Base-by-base conservation (phyloP, 2,888 invertebrate species). In the Lathronympha strigana region DNA sequence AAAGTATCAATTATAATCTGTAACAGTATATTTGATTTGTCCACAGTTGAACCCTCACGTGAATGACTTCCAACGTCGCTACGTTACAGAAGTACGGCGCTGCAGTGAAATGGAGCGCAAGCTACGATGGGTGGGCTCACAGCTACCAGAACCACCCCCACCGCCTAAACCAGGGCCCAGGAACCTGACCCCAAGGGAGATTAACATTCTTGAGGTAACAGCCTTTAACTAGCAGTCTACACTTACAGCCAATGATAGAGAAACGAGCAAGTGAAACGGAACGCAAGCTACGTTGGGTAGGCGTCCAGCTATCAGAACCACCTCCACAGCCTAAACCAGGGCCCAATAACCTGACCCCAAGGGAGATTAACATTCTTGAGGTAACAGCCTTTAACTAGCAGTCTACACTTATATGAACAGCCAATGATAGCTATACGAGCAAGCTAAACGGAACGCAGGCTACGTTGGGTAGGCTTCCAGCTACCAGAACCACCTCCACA, bases 181-280 rank as follows among this genome's bases (percentile, higher is more conserved):
- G 45, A 80, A 82, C 50, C 78, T 90, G 9, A 87, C 81, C 23
- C 90, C 90, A 0, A 69, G 92, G 19, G 91, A 91, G 69, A 92
- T 92, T 54, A 92, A 90, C 61, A 88, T 91, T 71, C 75, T 91
- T 23, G 92, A 91, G 84, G 43, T 40, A 40, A 8, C 36, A n/a
- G n/a, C n/a, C n/a, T n/a, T n/a, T n/a, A n/a, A n/a, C n/a, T n/a
- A n/a, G n/a, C n/a, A n/a, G n/a, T n/a, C n/a, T n/a, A n/a, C n/a
- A n/a, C n/a, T n/a, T n/a, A n/a, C n/a, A n/a, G n/a, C n/a, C n/a
- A n/a, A n/a, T n/a, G n/a, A n/a, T n/a, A n/a, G n/a, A n/a, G n/a
- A n/a, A n/a, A n/a, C n/a, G n/a, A n/a, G n/a, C n/a, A n/a, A 90
- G 89, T 67, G 92, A 92, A 72, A 91, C 91, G 92, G 92, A 92